Evolutionary conservation across 2,888 invertebrate genomes (phyloP), one percentile per base, ranked within the genome.

Genomic region (Drosophila lutescens): DNA sequence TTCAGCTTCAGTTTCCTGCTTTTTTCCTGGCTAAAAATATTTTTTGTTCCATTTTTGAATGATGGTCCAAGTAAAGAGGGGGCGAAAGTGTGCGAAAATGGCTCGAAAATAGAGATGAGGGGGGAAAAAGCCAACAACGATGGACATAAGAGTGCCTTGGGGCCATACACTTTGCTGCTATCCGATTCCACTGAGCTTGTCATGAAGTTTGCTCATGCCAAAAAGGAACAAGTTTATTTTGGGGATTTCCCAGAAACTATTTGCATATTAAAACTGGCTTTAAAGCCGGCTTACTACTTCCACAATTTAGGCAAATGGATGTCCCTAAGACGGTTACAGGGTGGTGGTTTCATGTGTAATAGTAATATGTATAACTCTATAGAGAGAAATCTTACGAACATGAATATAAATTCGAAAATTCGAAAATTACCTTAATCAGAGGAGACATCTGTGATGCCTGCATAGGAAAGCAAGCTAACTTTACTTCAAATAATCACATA

Each of bases 131-230:
- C 15, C 46, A 23, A 26, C 51, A 20, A 38, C 51, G 67, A 46
- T n/a, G 69, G 54, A 47, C 69, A 68, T 23, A 34, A 47, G 54
- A 67, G 53, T 46, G 53, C 40, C 53, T 12, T 44, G 23, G 23
- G 68, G 23, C 34, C 46, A 68, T 54, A 66, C 54, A 54, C 54
- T 68, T n/a, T 40, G 26, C 68, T 38, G 46, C 44, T n/a, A 20
- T 32, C 44, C n/a, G 67, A 67, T 46, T 65, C 65, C 44, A 50
- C 17, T 38, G 38, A 67, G 54, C 53, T 38, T 23, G 46, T 67
- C 53, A 67, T 67, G 32, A 40, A 53, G 65, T 34, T 67, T 38
- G 65, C 38, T 47, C 38, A 17, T 15, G 68, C 23, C 44, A 26
- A 66, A 47, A 34, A 49, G 10, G 30, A 68, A 54, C 32, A 63